Evolutionary conservation across 2,888 invertebrate species (phyloP).

Genomic region (Caenorhabditis zanzibari): DNA sequence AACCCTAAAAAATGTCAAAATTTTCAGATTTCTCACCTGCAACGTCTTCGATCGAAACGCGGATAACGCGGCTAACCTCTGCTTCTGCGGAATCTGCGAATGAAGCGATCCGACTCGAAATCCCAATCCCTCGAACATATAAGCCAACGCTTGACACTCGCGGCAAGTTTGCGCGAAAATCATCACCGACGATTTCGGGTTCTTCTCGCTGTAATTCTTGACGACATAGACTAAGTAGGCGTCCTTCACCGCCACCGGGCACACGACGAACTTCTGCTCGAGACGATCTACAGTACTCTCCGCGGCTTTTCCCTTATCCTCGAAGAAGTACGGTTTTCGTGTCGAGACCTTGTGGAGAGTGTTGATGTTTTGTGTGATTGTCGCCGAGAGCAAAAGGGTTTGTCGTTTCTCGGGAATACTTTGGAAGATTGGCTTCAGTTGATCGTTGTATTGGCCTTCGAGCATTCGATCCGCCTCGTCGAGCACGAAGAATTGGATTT

Average conservation of each 20-base stretch:
- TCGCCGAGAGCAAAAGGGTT: conserved; percentile 88
- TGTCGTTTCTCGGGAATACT: conserved; percentile 85
- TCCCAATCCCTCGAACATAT: conserved; percentile 82
- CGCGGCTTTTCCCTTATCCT: conserved; percentile 85
- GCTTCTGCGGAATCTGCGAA: conserved; percentile 93
- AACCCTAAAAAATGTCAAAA: too few species aligned
- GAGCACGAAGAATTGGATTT: conserved; percentile 91
- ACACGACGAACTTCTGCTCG: conserved; percentile 91
- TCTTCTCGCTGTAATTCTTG: conserved; percentile 86
- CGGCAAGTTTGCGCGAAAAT: conserved; percentile 95
- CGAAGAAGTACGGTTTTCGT: conserved; percentile 85
- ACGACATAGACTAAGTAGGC: conserved; percentile 79
- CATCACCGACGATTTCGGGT: conserved; percentile 91
- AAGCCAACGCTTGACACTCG: conserved; percentile 82
- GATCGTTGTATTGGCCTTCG: conserved; percentile 84
- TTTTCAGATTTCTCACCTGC: conserved; percentile 86
- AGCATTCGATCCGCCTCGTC: conserved; percentile 96
- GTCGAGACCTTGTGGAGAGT: conserved; percentile 86
- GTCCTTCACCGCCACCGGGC: conserved; percentile 91
- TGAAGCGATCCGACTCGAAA: conserved; percentile 88
- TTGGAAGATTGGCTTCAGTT: conserved; percentile 89
- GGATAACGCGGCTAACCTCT: conserved; percentile 90
- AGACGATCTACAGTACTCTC: conserved; percentile 88
- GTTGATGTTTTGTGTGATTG: conserved; percentile 91
- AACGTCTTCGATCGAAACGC: conserved; percentile 93